Evolutionary conservation across 2,888 invertebrate genomes (phyloP).

Genomic region (Osmoderma eremita): DNA sequence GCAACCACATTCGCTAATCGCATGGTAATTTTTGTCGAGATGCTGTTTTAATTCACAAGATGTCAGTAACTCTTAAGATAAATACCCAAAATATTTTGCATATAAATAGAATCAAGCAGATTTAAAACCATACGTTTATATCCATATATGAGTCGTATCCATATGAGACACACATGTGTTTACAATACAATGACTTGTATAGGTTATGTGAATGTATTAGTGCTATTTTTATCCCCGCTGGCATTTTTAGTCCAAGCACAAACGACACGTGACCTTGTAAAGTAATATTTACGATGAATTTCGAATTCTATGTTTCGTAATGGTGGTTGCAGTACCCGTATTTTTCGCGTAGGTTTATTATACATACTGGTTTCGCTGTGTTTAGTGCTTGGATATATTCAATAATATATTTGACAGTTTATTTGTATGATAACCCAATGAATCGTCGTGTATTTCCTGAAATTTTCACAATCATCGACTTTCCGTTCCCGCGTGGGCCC

Average conservation of each 20-base stretch:
- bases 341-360: background rate
- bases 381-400: background rate
- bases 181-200: background rate
- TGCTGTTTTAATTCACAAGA: no score
- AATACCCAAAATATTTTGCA: no score
- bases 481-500: background rate
- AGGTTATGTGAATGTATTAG: background rate
- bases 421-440: background rate
- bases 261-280: conserved; percentile 1
- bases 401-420: background rate
- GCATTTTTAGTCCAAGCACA: background rate
- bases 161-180: no score
- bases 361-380: background rate
- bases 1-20: no score
- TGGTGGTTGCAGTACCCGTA: no score
- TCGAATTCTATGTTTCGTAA: conserved; percentile 5
- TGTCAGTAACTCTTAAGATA: no score
- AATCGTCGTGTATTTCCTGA: conserved; percentile 13
- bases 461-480: conserved; percentile 26
- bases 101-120: no score
- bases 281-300: no score
- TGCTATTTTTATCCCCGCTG: background rate
- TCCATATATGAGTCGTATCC: no score
- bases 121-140: no score
- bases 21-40: no score